Evolutionary conservation across 2,113 vertebrate species (phyloP), one percentile per base, ranked within the genome.

Genomic region (Dipodomys stephensi): DNA sequence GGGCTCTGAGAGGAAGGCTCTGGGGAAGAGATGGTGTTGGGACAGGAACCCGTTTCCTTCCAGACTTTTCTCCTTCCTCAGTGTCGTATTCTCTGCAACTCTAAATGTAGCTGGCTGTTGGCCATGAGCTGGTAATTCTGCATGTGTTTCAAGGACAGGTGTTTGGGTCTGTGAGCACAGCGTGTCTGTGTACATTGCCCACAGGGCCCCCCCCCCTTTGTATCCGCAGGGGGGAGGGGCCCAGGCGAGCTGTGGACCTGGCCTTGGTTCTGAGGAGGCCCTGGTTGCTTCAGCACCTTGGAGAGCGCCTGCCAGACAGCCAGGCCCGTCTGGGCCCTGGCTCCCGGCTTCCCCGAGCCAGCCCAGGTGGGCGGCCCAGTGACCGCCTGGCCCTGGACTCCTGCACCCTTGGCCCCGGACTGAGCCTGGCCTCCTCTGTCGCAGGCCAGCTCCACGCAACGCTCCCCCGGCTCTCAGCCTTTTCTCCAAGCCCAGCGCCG

Each of bases 221-320:
- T 39, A 39, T 39, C 39, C 39, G 39, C 39, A 39, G 39, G 3
- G 39, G 39, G 39, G 53, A 18, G 12, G 53, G 12, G 15, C 12
- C 15, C 53, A 13, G 53, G 53, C 53, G 53, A 9, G 78, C 28
- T 49, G 32, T 30, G 32, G 64, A 16, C 65, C 85, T 81, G 91
- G 60, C 44, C 10, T 30, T 19, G 13, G 0, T 49, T 0, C 44
- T 7, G 28, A 1, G 19, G 9, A 62, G 49, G 20, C 15, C 18
- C 23, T 7, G 3, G 11, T 39, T 2, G 1, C 22, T 96, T 97
- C 97, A 98, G 97, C 19, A 97, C 97, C 97, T 32, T 57, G 97
- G 97, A 98, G 60, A 98, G 96, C 91, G 11, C n/a, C 6, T 3
- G 9, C 0, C 19, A 1, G 4, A 12, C 22, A 1, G n/a, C 19